Evolutionary conservation across 2,888 invertebrate species (phyloP), one percentile per base, ranked within the genome.

Genomic region (Polydrusus cervinus): DNA sequence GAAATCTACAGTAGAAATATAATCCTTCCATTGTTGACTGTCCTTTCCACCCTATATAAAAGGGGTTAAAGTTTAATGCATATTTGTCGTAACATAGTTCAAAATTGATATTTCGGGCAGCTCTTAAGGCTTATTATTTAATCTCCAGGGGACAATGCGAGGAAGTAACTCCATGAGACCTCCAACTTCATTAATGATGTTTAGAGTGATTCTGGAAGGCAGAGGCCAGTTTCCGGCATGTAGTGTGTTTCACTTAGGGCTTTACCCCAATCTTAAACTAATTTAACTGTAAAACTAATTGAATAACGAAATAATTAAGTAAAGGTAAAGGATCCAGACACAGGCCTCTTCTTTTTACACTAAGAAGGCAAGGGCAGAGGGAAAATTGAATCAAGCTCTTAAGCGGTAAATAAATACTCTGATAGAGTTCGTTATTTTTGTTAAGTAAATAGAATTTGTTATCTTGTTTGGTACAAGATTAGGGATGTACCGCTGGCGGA

Each of bases 201-300:
- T 70, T 70, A 70, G 51, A 60, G 70, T 51, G 60, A 70, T 60
- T 61, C 45, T 66, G 66, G 66, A 66, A 66, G 66, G 30, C 51
- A 70, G 20, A 70, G 45, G 61, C 61, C 45, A 60, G 60, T 45
- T 43, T 61, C 60, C 47, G 47, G 61, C 60, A 30, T 61, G 49
- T 57, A 60, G 57, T 60, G 57, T 60, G 57, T 60, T 60, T 30
- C 57, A 60, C 57, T 60, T 60, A 60, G 57, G 57, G 57, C 34
- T 60, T 60, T 38, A 60, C 57, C 57, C 43, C 60, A 47, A 34
- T 43, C 64, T 62, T 71, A 62, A 71, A 71, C 71, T 71, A 71
- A 71, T 64, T 64, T 64, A 51, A 64, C 71, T 64, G 61, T 55
- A 61, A 60, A 60, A 68, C 60, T 70, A 70, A 70, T 70, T 70